Evolutionary conservation across 35 echinoderm and acorn worm species (phyloP), one percentile per base, ranked within the genome.

Genomic region (Stichopus chloronotus): DNA sequence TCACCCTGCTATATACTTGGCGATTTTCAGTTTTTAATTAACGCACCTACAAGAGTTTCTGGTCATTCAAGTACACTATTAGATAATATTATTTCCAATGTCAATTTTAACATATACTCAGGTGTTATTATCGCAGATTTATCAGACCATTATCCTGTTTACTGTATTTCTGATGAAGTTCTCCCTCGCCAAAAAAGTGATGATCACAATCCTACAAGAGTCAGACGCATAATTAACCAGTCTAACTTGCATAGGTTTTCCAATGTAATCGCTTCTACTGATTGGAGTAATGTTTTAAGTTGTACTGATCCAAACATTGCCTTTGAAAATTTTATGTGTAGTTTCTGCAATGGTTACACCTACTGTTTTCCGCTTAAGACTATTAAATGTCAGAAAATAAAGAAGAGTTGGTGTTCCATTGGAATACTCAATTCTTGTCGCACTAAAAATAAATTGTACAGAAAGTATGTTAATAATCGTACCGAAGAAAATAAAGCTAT

Each of bases 21-120:
- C 11, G 71, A 76, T 76, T 76, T 76, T 76, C 71, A 76, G 71
- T 76, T 76, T 76, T 76, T 76, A 76, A 76, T 76, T 76, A 12
- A 76, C 71, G 24, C 17, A 12, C 71, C 71, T n/a, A 76, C 71
- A 76, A 76, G 11, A 23, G 4, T 76, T 12, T n/a, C 71, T 12
- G 71, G 8, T 68, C 63, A 68, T 68, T 9, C 17, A 5, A n/a
- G 71, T 14, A 76, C 24, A 76, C 17, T 23, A 76, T 76, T 76
- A 76, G 17, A n/a, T 12, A 14, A 12, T 68, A 76, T 12, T n/a
- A n/a, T n/a, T n/a, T n/a, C n/a, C n/a, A n/a, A n/a, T n/a, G n/a
- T n/a, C n/a, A n/a, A n/a, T n/a, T 76, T 5, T 76, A 76, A 12
- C 71, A 4, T 12, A 5, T 76, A 12, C 71, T 76, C 71, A 5